Conservation (phyloP, 2,888 invertebrate species). For the Aphodius sticticus region DNA sequence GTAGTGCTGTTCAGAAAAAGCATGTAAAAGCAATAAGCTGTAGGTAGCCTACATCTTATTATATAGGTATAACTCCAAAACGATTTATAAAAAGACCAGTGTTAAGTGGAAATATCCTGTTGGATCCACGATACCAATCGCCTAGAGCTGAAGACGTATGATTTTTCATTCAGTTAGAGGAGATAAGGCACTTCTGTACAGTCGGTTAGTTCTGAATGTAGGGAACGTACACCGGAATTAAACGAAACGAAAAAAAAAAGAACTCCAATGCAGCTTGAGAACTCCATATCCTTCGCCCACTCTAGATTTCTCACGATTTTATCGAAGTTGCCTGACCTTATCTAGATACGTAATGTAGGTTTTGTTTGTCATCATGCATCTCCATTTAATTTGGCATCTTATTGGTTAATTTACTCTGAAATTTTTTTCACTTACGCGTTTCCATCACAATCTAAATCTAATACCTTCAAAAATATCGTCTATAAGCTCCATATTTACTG, state of each 20-base stretch:
- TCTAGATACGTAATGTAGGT: constrained; percentile 33
- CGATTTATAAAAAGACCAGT: neutral
- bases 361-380: constrained; percentile 30
- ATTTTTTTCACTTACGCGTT: too few species aligned
- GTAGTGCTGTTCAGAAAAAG: too few species aligned
- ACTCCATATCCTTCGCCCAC: constrained; percentile 38
- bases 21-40: too few species aligned
- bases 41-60: too few species aligned
- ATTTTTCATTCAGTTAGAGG: constrained; percentile 28
- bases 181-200: constrained; percentile 41
- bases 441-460: too few species aligned
- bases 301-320: constrained; percentile 42
- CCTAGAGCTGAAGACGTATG: constrained; percentile 11
- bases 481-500: too few species aligned
- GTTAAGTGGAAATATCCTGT: constrained; percentile 13
- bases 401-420: too few species aligned
- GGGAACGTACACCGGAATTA: constrained; percentile 43
- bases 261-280: constrained; percentile 41
- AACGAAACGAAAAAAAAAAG: constrained; percentile 43
- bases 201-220: constrained; percentile 43
- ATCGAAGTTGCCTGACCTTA: constrained; percentile 8
- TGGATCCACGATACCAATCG: neutral
- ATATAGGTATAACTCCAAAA: too few species aligned
- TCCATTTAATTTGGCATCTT: neutral
- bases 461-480: too few species aligned